A percentile compares a stretch with the other conserved stretches of the same genome.
Evolutionary conservation across 2,888 invertebrate species (phyloP).

Genomic region (Cerceris rybyensis): DNA sequence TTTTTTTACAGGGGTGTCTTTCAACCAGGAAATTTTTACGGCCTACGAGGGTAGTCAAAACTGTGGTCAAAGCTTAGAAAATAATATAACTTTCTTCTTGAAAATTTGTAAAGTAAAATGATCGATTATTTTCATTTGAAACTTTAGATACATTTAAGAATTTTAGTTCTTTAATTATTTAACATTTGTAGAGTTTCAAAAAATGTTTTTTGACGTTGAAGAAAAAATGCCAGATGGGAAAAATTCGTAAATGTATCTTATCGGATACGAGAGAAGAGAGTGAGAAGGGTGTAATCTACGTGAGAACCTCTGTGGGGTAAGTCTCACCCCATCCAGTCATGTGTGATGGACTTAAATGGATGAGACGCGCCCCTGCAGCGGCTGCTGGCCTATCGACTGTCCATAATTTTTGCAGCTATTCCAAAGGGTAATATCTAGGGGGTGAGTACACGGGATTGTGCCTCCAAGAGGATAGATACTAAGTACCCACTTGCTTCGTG

Average conservation of each 20-base stretch:
- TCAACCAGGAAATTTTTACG: not conserved
- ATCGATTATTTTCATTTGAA: too few relatives aligned
- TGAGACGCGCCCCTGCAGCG: slow-evolving; percentile 79
- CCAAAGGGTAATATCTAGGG: slow-evolving; percentile 78
- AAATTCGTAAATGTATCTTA: not conserved
- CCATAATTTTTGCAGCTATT: slow-evolving; percentile 80
- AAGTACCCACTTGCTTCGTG: slow-evolving; percentile 69
- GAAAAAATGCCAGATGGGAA: too few relatives aligned
- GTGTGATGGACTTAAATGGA: slow-evolving; percentile 82
- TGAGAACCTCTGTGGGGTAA: slow-evolving; percentile 79
- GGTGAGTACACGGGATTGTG: slow-evolving; percentile 60
- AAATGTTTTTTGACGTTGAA: too few relatives aligned
- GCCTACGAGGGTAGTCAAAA: not conserved
- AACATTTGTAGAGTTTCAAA: too few relatives aligned
- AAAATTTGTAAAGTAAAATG: too few relatives aligned
- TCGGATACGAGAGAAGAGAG: slow-evolving; percentile 9
- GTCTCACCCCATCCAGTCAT: slow-evolving; percentile 81
- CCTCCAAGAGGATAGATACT: slow-evolving; percentile 65
- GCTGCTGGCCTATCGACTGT: slow-evolving; percentile 76
- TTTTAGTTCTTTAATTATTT: too few relatives aligned
- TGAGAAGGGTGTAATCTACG: slow-evolving; percentile 74
- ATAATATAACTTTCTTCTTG: too few relatives aligned
- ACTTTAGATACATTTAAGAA: too few relatives aligned
- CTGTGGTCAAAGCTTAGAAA: too few relatives aligned
- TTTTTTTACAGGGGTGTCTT: not conserved